A percentile compares a stretch with the other conserved stretches of the same genome.
These are phyloP conservation scores for Aplodontia rufa DNA, from an alignment of 2,113 vertebrate genomes.

Conservation along the genomic window DNA sequence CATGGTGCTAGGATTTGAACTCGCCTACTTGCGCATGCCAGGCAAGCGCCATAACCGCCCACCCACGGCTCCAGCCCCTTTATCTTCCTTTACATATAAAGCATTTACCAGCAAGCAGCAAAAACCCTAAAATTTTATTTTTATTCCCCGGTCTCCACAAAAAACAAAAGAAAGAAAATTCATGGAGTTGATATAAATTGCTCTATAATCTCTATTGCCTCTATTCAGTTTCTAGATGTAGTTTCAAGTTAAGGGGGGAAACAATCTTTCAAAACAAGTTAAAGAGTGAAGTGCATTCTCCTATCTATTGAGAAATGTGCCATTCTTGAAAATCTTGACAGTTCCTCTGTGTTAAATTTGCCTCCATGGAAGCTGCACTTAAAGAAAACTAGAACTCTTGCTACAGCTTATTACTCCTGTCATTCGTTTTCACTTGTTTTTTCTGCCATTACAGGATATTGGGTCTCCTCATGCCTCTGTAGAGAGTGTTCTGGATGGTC, in stretches of 20 bases:
- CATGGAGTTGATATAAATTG: neutral
- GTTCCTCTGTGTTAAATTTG: neutral
- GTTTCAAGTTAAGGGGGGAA: conserved; percentile 40
- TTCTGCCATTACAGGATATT: conserved; percentile 85
- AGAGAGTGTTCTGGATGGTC: conserved; percentile 83
- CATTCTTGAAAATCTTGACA: neutral
- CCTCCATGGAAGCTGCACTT: conserved; percentile 36
- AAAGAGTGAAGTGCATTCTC: conserved; percentile 57
- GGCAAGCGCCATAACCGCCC: no score
- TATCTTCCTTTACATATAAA: neutral
- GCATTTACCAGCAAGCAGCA: neutral
- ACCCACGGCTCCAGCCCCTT: no score
- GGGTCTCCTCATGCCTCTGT: conserved; percentile 84
- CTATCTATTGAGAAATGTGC: neutral
- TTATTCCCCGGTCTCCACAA: neutral
- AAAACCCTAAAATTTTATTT: neutral
- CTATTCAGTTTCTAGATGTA: conserved; percentile 45
- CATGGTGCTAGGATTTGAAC: no score
- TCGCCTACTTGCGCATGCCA: no score
- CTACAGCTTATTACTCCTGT: conserved; percentile 30
- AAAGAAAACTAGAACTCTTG: conserved; percentile 27
- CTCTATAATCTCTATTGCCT: conserved; percentile 5
- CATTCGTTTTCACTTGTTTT: conserved; percentile 76
- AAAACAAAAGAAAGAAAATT: neutral
- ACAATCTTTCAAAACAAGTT: neutral